Evolutionary conservation across 2,888 invertebrate species (phyloP).

Genomic region (Dicycla oo): DNA sequence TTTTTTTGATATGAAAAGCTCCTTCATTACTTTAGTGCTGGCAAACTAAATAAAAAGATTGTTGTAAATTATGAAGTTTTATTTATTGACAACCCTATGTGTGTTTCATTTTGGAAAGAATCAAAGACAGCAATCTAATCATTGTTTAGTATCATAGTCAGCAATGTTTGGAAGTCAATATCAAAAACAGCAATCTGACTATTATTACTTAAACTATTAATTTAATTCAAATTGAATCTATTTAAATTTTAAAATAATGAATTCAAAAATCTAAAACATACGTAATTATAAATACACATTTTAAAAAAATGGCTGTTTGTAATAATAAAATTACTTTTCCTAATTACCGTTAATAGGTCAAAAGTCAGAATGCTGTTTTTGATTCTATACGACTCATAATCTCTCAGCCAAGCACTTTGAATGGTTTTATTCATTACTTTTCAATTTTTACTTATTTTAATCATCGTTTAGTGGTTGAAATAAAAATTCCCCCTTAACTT

Average conservation of each 20-base stretch:
- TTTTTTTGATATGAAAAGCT: too few species aligned
- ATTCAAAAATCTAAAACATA: neutral
- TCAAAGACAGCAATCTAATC: neutral
- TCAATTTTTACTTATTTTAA: too few species aligned
- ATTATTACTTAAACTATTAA: neutral
- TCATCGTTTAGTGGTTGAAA: too few species aligned
- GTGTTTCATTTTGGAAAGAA: neutral
- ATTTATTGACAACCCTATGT: neutral
- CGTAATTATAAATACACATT: neutral
- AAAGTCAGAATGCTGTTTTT: slow-evolving; percentile 6
- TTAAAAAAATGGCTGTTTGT: neutral
- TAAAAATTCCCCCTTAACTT: too few species aligned
- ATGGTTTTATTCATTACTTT: too few species aligned
- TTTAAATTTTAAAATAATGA: neutral
- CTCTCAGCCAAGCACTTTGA: too few species aligned
- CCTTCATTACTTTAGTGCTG: too few species aligned
- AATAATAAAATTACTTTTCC: neutral
- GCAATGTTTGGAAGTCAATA: slow-evolving; percentile 6
- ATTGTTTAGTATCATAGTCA: neutral
- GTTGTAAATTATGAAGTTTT: slow-evolving; percentile 1
- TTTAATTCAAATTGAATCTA: neutral
- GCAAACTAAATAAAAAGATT: too few species aligned
- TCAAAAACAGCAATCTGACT: neutral
- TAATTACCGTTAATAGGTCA: slow-evolving; percentile 2
- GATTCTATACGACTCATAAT: neutral